Evolutionary conservation across 2,888 invertebrate genomes (phyloP), one percentile per base, ranked within the genome.

Genomic region (Drosophila austrosaltans): DNA sequence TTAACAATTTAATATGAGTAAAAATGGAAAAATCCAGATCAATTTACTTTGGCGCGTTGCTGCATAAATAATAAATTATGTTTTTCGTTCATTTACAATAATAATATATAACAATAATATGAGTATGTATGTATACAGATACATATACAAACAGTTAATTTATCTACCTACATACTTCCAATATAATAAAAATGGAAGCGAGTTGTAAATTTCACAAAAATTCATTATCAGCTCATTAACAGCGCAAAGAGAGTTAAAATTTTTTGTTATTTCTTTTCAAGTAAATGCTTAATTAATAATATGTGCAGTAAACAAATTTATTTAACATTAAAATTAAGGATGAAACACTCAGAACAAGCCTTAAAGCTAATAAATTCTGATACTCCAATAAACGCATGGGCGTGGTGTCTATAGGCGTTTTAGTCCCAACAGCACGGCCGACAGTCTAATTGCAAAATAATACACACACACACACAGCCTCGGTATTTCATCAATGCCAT

Each of bases 211-310:
- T 85, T 89, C 76, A 89, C 87, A 87, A 57, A 48, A 87, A 85
- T 87, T 87, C 89, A 85, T 85, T 85, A 89, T 87, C 85, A 89
- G 82, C 85, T 85, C 85, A 85, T 85, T 85, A 85, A 83, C 84
- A 75, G 66, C 64, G 25, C 25, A 12, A 10, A 48, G 25, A 6
- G 48, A 48, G 48, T 48, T 48, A 10, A 48, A 22, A 44, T 44
- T 44, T 44, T 44, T 16, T 16, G 16, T 16, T 16, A 16, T 16
- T 16, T 16, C 1, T 16, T 16, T 16, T 16, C 67, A 63, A 66
- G 60, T 77, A 74, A 71, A 67, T 74, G 69, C 69, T 75, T 53
- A 66, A 59, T 61, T 78, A 62, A 56, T 63, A 66, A 60, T 58
- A 25, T 12, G 22, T 48, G 48, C 1, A 48, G 22, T 28, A 28